phyloP scores from a whole-genome alignment of 2,113 vertebrate species.

The Aleadryas rufinucha region DNA sequence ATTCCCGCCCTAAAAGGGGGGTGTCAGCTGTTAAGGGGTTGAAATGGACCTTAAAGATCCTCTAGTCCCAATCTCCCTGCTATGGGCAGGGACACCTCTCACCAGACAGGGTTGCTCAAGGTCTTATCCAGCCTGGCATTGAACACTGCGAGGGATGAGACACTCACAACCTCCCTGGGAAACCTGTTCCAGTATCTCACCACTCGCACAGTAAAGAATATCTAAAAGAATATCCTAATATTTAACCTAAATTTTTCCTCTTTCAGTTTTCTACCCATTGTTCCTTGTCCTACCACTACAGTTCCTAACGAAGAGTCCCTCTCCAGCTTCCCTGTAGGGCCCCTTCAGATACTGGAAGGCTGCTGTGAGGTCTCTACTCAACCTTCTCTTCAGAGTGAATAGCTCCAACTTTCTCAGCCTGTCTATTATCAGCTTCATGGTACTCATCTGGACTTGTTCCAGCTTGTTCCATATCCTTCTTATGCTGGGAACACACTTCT shows the following conservation, averaged over 20 bases:
- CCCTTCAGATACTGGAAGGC: not conserved
- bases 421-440: not conserved
- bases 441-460: not conserved
- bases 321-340: not conserved
- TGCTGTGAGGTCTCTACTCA: not conserved
- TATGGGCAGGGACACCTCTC: not conserved
- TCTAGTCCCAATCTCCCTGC: not conserved
- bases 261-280: not conserved
- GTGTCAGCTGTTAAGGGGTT: rapidly evolving
- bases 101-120: not conserved
- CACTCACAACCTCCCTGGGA: not conserved
- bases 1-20: not conserved
- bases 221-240: not conserved
- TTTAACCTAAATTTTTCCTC: not conserved
- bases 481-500: rapidly evolving
- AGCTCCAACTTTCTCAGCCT: not conserved
- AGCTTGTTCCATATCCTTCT: not conserved
- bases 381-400: not conserved
- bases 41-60: not conserved
- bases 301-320: no score
- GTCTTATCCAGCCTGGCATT: not conserved
- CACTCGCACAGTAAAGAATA: not conserved
- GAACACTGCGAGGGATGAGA: not conserved
- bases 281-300: not conserved
- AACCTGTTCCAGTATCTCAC: not conserved